Evolutionary conservation across 2,113 vertebrate genomes (phyloP).

Genomic region (Phalacrocorax pelagicus): DNA sequence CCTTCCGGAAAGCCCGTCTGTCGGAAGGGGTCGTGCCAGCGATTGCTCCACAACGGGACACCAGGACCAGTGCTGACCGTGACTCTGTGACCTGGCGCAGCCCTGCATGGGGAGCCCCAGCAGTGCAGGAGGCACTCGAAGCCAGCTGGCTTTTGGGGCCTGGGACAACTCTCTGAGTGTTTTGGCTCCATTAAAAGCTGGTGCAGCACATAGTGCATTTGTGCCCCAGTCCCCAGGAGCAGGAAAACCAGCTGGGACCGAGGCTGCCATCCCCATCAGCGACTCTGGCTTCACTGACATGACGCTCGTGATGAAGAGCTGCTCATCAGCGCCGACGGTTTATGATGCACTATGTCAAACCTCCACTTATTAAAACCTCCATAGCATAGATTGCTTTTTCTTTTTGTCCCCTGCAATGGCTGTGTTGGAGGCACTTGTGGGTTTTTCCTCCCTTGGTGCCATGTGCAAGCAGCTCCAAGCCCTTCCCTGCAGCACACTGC

Average conservation of each 20-base stretch:
- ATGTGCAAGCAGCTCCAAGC: neutral
- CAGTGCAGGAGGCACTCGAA: neutral
- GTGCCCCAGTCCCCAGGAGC: neutral
- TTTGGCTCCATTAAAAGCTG: neutral
- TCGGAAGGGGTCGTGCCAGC: neutral
- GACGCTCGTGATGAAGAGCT: constrained; percentile 50
- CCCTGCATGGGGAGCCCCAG: fast-evolving
- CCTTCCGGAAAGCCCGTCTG: fast-evolving
- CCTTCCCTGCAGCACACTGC: neutral
- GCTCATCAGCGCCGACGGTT: constrained; percentile 46
- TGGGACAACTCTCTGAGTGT: neutral
- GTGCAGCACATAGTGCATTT: neutral
- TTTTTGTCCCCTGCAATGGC: constrained; percentile 22
- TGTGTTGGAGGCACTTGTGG: neutral
- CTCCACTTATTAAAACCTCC: constrained; percentile 62
- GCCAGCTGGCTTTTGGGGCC: neutral
- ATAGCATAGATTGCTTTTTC: constrained; percentile 6
- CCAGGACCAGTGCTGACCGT: neutral
- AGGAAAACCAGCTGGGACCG: neutral
- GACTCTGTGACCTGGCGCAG: neutral
- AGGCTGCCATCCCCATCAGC: neutral
- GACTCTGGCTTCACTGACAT: neutral
- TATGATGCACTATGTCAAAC: constrained; percentile 54
- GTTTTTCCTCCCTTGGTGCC: neutral
- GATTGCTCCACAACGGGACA: fast-evolving